Base-by-base conservation (phyloP, 2,888 invertebrate species). In the Caenorhabditis sp. region DNA sequence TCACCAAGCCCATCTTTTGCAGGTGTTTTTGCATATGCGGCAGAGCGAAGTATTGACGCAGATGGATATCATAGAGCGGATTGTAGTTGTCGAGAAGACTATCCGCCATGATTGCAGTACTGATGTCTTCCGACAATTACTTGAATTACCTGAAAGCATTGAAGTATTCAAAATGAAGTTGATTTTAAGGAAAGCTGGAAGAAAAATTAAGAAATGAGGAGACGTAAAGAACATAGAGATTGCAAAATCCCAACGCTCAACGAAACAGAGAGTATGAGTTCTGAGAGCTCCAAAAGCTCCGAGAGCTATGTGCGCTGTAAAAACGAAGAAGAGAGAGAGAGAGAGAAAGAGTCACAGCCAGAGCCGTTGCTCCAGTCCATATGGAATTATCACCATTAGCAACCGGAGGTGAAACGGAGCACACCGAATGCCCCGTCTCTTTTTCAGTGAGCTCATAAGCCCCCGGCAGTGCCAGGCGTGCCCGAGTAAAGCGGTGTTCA, bases 11-110 rank as follows among this genome's bases (percentile, higher is more conserved):
- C 87, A 91, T 86, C 47, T 87, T 88, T 5, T 88, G 84, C 66
- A 91, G 86, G 72, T 91, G 91, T 79, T 90, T 91, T 84, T 91
- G 91, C 91, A 91, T 91, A 80, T 91, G 91, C 26, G 91, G 91
- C 61, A 88, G 75, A 8, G 91, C 90, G 73, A 91, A 91, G 85
- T 91, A 91, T 77, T 91, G 90, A 56, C 90, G 88, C 10, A 91
- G 86, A 79, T 91, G 91, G 41, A 91, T 91, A 85, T 91, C 91
- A 86, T 91, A 91, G 54, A 91, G 90, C 16, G 91, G 91, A 66
- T 91, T 91, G 87, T 91, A 91, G 77, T 88, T 88, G 82, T 91
- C 90, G 26, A 91, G 86, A 64, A 91, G 86, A 77, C 85, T 88
- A 72, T 90, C 89, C 61, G 87, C 86, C 89, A 89, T 89, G 35